Percentiles rank a stretch among this genome's conserved stretches.
Conservation (phyloP, 2,888 invertebrate species). For the Drosophila fungiperda region DNA sequence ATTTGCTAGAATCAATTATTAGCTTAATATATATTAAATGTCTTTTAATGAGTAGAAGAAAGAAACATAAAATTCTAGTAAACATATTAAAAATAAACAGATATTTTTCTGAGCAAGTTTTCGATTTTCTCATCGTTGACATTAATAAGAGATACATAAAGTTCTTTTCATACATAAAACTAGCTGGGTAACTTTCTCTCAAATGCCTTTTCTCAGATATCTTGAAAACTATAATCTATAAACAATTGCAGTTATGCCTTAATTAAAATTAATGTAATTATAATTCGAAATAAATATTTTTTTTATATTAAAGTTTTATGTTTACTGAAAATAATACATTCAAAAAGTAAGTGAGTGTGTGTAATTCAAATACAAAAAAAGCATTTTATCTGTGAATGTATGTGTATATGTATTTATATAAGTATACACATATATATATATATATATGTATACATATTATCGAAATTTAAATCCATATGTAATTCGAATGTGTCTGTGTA, state of each 20-base stretch:
- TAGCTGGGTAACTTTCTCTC: background rate
- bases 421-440: background rate
- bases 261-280: background rate
- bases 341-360: constrained; percentile 25
- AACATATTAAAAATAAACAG: background rate
- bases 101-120: background rate
- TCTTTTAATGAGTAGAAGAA: background rate
- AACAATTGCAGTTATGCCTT: background rate
- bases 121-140: background rate
- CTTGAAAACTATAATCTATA: background rate
- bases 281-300: constrained; percentile 1
- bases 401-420: constrained; percentile 54
- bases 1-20: background rate
- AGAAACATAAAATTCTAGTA: background rate
- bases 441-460: constrained; percentile 29
- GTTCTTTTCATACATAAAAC: background rate
- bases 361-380: constrained; percentile 11
- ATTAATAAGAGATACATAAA: background rate
- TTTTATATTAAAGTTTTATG: constrained; percentile 3
- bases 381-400: constrained; percentile 39
- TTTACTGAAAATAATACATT: constrained; percentile 11
- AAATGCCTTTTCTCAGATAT: background rate
- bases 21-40: background rate
- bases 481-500: constrained; percentile 17
- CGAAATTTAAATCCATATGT: constrained; percentile 39